Percentiles rank a stretch among this genome's conserved stretches.
Evolutionary conservation across 2,797 vertebrate genomes (phyloP).

Genomic region (Spondyliosoma cantharus): DNA sequence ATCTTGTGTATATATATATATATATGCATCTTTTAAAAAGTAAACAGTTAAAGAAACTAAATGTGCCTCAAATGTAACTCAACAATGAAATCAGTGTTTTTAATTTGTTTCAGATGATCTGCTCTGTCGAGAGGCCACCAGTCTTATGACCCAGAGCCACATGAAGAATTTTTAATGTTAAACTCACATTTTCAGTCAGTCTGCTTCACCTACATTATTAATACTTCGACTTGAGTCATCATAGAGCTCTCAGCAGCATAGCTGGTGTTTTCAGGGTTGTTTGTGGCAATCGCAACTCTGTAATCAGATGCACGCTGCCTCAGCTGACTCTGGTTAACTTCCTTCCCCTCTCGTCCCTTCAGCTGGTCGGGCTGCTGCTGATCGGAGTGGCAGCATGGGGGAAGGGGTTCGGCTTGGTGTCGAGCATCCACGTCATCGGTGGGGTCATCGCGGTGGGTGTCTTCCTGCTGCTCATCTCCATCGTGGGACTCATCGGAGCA

Average conservation of each 20-base stretch:
- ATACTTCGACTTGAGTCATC: neutral
- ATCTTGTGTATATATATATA: too few species aligned
- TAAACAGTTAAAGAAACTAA: neutral
- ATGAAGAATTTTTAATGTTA: neutral
- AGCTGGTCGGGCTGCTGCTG: constrained; percentile 94
- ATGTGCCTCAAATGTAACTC: neutral
- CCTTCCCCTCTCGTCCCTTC: constrained; percentile 44
- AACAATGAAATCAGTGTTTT: neutral
- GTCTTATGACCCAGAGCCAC: constrained; percentile 13
- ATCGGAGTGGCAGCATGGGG: constrained; percentile 95
- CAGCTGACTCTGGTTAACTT: constrained; percentile 52
- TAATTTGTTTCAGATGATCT: constrained; percentile 2
- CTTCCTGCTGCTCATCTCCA: constrained; percentile 92
- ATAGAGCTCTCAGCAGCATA: neutral
- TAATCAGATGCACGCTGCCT: neutral
- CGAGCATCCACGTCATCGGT: constrained; percentile 94
- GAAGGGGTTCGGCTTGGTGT: constrained; percentile 91
- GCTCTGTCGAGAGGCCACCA: neutral
- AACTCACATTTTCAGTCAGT: neutral
- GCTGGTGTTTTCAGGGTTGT: neutral
- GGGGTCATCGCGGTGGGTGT: constrained; percentile 94
- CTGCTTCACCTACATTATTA: neutral
- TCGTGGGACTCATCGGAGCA: constrained; percentile 92
- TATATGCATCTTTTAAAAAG: neutral
- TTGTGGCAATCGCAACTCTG: neutral